Evolutionary conservation across 1,140 invertebrate genomes (phyloP), one percentile per base, ranked within the genome.

Genomic region (Drosophila cardini): DNA sequence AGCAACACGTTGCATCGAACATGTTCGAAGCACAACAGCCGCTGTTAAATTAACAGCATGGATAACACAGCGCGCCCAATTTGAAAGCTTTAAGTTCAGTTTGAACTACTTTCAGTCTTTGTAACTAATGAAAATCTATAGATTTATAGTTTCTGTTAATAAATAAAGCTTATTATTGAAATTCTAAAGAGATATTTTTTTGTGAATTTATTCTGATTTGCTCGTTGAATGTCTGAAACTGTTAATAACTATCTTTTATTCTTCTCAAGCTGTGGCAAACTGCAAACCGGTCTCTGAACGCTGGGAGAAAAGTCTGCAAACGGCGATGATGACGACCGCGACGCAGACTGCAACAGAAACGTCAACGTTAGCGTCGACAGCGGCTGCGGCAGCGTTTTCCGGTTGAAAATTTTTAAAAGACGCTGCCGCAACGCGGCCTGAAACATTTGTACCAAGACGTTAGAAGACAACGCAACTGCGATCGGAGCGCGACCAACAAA

Each of bases 341-440:
- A n/a, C 55, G 2, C 38, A 34, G 60, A 67, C 26, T n/a, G 4
- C 38, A 10, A 42, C 69, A 18, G 34, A 46, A 6, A n/a, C 55
- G 36, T 10, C 40, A 9, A 30, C 40, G 11, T 16, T 61, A 2
- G 2, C 26, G 18, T 7, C 46, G 5, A 11, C 57, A 15, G 10
- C 30, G 43, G n/a, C 67, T n/a, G 18, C n/a, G 50, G 60, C 58
- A 58, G 65, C 55, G 60, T 84, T 85, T 85, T 78, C 77, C 74
- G 76, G 73, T 72, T 74, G 76, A 87, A 90, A 91, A 92, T 85
- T 92, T 92, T 92, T 92, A 92, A 90, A 92, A 92, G 91, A 92
- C 91, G 90, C 83, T 90, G 91, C 84, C 78, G 80, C 76, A 81
- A 73, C 85, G 71, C 74, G 67, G 67, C 63, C 61, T 50, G 86